These are phyloP conservation scores for Abramis brama DNA, from an alignment of 2,113 vertebrate species.

Conservation along the genomic window DNA sequence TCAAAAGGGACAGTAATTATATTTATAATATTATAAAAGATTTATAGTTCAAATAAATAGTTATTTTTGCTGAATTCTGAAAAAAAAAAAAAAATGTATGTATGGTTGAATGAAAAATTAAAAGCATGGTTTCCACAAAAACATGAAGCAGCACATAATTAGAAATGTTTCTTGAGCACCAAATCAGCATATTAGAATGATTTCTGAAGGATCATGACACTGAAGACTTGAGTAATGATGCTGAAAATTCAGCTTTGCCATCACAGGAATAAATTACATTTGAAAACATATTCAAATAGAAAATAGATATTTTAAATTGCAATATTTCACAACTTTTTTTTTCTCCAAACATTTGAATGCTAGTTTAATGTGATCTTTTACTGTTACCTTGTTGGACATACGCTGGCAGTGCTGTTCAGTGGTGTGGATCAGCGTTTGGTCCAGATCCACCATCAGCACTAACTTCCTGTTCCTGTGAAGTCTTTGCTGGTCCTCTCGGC, in stretches of 20 bases:
- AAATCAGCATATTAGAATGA: too few species aligned
- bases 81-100: too few species aligned
- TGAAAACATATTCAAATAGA: not conserved
- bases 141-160: too few species aligned
- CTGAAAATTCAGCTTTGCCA: too few species aligned
- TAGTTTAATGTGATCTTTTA: not conserved
- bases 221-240: too few species aligned
- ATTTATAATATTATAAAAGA: too few species aligned
- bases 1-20: not conserved
- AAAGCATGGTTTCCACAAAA: not conserved
- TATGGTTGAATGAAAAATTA: too few species aligned
- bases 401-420: slow-evolving; percentile 93
- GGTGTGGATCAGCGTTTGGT: slow-evolving; percentile 97
- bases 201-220: too few species aligned
- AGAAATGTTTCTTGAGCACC: too few species aligned
- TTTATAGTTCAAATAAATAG: not conserved
- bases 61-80: not conserved
- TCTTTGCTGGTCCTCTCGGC: slow-evolving; percentile 91
- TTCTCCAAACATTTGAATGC: not conserved
- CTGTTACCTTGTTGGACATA: slow-evolving; percentile 90
- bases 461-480: slow-evolving; percentile 91
- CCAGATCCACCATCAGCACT: slow-evolving; percentile 98
- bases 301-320: not conserved
- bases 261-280: not conserved
- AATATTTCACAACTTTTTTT: not conserved